Conservation (phyloP, 2,888 invertebrate genomes). For the Leptopilina myrica region DNA sequence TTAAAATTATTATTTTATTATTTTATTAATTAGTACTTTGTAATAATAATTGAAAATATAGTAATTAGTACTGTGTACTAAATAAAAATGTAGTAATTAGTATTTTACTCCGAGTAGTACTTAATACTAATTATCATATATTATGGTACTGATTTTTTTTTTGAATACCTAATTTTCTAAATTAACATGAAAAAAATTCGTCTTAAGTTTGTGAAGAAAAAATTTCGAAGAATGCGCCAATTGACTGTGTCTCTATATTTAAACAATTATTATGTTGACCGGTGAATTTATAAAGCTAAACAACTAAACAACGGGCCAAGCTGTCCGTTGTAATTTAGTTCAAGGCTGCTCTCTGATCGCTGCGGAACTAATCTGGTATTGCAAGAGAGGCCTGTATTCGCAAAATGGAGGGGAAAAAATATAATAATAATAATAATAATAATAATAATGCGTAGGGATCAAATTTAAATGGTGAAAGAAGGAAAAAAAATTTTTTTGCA, state of each 20-base stretch:
- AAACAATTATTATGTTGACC: slow-evolving; percentile 35
- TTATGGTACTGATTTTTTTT: no score
- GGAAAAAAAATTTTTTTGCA: not conserved
- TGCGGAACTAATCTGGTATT: slow-evolving; percentile 63
- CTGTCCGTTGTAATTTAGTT: slow-evolving; percentile 66
- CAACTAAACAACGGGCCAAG: slow-evolving; percentile 56
- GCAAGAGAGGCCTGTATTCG: slow-evolving; percentile 44
- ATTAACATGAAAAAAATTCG: not conserved
- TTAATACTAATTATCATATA: no score
- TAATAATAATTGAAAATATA: no score
- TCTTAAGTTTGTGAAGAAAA: not conserved
- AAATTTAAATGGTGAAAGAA: not conserved
- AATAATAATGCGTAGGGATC: slow-evolving; percentile 29
- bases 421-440: not conserved
- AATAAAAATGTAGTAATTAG: no score
- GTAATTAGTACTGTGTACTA: no score
- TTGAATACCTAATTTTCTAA: no score
- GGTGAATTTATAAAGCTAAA: slow-evolving; percentile 46
- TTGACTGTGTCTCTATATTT: not conserved
- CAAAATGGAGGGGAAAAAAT: slow-evolving; percentile 32
- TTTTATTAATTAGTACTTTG: no score
- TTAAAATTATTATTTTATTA: no score
- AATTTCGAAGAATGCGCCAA: not conserved
- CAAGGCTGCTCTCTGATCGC: slow-evolving; percentile 64
- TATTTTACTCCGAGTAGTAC: no score